phyloP scores from a whole-genome alignment of 2,888 invertebrate genomes.

The Hypsopygia costalis region DNA sequence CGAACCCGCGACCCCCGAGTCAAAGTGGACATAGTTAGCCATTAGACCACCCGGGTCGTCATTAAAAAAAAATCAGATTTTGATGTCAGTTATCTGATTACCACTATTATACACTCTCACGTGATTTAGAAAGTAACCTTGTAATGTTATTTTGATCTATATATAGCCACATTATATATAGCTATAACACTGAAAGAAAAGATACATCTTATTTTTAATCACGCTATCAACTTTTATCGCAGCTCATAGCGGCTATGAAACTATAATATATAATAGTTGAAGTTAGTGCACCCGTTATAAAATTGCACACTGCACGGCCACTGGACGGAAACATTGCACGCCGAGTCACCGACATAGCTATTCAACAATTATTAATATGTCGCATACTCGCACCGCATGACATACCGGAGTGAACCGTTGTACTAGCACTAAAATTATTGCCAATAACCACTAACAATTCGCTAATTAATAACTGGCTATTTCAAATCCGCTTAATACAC shows the following conservation, averaged over 20 bases:
- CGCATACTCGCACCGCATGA: constrained; percentile 26
- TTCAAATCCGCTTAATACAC: constrained; percentile 10
- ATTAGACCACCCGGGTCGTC: too few species aligned
- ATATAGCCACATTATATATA: too few species aligned
- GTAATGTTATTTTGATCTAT: too few species aligned
- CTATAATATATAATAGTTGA: constrained; percentile 15
- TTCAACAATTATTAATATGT: constrained; percentile 38
- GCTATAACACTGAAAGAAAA: too few species aligned
- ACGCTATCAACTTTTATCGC: too few species aligned
- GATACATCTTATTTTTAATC: too few species aligned
- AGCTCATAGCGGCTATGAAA: neutral
- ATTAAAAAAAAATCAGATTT: too few species aligned
- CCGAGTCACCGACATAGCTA: constrained; percentile 13
- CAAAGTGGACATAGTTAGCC: too few species aligned
- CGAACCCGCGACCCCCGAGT: too few species aligned
- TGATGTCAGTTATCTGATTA: too few species aligned
- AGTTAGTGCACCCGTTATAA: constrained; percentile 27
- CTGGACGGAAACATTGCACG: constrained; percentile 54
- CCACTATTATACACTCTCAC: too few species aligned
- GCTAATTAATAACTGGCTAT: constrained; percentile 30
- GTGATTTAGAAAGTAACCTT: too few species aligned
- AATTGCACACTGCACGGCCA: constrained; percentile 56
- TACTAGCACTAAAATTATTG: constrained; percentile 34
- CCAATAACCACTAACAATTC: constrained; percentile 29
- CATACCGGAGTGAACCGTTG: constrained; percentile 34